Percentiles rank a stretch among this genome's conserved stretches.
phyloP scores from a whole-genome alignment of 2,113 vertebrate species.

The Chauna torquata region DNA sequence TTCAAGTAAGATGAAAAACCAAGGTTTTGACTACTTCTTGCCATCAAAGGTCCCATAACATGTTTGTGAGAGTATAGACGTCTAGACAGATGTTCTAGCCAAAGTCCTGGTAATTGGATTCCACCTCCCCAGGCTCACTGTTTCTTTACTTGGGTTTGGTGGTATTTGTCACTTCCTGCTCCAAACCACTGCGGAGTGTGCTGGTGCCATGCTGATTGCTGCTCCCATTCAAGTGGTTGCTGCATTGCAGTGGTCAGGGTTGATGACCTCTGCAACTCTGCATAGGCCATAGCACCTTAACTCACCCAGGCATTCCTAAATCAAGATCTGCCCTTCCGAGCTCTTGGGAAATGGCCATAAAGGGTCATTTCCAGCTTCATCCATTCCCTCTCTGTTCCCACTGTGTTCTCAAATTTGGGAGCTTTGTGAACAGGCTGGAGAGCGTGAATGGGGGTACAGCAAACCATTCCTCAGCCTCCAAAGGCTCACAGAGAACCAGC shows the following conservation, averaged over 20 bases:
- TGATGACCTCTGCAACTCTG: not conserved
- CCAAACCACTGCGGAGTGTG: not conserved
- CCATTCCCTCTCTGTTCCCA: not conserved
- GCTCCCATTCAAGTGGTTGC: not conserved
- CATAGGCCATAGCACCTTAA: not conserved
- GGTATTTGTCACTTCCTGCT: not conserved
- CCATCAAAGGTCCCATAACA: not conserved
- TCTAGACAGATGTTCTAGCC: not conserved
- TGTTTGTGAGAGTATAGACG: not conserved
- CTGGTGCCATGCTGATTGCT: not conserved
- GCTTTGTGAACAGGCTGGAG: not conserved
- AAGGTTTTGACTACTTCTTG: not conserved
- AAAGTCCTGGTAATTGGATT: not conserved
- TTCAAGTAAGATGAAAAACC: not conserved
- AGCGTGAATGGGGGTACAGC: not conserved
- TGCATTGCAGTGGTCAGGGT: not conserved
- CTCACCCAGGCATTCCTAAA: not conserved
- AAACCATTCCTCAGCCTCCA: not conserved
- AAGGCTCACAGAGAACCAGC: not conserved
- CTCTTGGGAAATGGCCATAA: not conserved
- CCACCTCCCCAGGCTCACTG: not conserved
- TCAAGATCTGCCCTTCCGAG: not conserved
- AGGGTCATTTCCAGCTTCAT: not conserved
- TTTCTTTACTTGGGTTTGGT: not conserved
- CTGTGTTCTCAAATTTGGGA: not conserved